A percentile compares a stretch with the other conserved stretches of the same genome.
Conservation (phyloP, 2,113 vertebrate species). For the Natator depressus region DNA sequence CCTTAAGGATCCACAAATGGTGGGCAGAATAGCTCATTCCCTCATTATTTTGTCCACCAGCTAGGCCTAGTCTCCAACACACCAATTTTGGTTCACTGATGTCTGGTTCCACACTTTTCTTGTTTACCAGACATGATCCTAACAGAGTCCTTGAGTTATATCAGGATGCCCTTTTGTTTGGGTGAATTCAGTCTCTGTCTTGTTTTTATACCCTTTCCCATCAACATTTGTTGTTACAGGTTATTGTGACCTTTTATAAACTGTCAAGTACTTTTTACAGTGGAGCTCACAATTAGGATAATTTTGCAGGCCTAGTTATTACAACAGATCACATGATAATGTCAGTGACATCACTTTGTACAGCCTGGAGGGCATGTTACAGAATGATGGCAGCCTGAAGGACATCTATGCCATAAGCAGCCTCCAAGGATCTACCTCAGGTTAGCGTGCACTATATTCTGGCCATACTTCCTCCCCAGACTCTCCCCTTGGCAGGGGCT, state of each 20-base stretch:
- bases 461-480: neutral
- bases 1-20: neutral
- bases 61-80: neutral
- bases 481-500: slow-evolving; percentile 30
- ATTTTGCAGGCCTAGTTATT: no score
- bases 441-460: no score
- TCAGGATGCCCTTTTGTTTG: neutral
- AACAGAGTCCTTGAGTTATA: neutral
- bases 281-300: neutral
- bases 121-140: neutral
- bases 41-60: neutral
- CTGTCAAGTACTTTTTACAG: neutral
- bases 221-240: neutral
- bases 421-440: no score
- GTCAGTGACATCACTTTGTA: no score
- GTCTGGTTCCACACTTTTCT: neutral
- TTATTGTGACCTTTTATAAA: neutral
- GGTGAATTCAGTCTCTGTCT: neutral
- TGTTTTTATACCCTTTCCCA: neutral
- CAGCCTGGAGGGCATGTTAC: no score
- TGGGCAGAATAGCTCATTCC: no score
- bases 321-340: no score
- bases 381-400: no score
- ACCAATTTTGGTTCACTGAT: neutral
- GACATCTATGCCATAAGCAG: no score